phyloP scores from a whole-genome alignment of 64 coral and sea anemone genomes.

The Dendrophyllia cribrosa region DNA sequence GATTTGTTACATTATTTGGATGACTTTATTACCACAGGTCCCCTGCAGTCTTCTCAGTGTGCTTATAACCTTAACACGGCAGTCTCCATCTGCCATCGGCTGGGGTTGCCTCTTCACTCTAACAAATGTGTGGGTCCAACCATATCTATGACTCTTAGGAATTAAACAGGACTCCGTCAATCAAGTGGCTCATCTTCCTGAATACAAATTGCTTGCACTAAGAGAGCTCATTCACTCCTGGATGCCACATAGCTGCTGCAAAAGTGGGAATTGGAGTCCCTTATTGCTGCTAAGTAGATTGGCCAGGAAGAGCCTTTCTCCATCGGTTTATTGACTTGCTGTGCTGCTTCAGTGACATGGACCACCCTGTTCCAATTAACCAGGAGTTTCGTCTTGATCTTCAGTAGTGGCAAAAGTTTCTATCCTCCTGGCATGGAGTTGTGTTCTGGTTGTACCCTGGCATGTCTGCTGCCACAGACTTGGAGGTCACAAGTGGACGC shows the following conservation, averaged over 20 bases:
- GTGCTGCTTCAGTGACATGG: not conserved
- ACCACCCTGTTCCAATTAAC: constrained; percentile 15
- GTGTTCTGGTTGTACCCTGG: constrained; percentile 45
- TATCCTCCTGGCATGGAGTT: too few species aligned
- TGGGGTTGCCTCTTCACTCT: constrained; percentile 41
- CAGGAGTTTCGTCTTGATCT: not conserved
- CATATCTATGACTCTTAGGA: not conserved
- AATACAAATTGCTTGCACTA: constrained; percentile 35
- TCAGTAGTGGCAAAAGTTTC: too few species aligned
- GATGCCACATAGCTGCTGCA: not conserved
- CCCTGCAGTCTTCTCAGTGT: not conserved
- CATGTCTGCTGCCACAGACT: constrained; percentile 7
- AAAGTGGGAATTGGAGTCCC: constrained; percentile 38
- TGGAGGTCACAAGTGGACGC: not conserved
- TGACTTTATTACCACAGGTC: constrained; percentile 15
- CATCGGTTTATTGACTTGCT: constrained; percentile 37
- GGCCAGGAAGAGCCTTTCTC: constrained; percentile 38
- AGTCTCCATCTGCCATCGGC: not conserved
- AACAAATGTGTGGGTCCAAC: constrained; percentile 62
- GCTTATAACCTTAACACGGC: not conserved
- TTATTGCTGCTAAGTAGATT: constrained; percentile 53
- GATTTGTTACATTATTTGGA: not conserved
- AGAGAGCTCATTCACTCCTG: not conserved
- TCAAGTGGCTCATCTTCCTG: constrained; percentile 21
- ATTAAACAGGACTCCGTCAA: constrained; percentile 45